Evolutionary conservation across 2,113 vertebrate genomes (phyloP).

Genomic region (Pachycephala philippinensis): DNA sequence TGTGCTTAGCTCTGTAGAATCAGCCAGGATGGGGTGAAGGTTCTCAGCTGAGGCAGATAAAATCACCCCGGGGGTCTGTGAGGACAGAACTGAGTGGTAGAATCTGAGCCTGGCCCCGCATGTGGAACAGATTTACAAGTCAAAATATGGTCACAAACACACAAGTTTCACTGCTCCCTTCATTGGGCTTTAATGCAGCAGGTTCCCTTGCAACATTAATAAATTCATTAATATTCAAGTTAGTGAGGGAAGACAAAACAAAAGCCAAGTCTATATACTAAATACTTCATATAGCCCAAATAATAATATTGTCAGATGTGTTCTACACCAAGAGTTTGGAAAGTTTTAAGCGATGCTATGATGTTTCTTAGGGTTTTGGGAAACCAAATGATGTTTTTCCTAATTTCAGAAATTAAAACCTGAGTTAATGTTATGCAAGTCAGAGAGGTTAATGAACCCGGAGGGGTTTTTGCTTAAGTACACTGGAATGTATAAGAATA

Average conservation of each 20-base stretch:
- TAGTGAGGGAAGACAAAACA: background rate
- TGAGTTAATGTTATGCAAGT: background rate
- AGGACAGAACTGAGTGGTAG: fast-evolving
- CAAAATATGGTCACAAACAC: background rate
- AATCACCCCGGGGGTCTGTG: background rate
- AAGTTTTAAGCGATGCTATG: background rate
- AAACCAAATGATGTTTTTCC: background rate
- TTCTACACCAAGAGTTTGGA: no score
- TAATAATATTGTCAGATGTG: background rate
- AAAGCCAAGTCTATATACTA: no score
- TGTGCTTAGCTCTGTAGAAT: background rate
- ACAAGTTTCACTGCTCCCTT: background rate
- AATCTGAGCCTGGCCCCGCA: background rate
- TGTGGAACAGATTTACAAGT: background rate
- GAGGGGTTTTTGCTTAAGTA: background rate
- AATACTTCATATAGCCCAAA: background rate
- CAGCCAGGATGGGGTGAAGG: background rate
- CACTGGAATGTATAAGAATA: background rate
- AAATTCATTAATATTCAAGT: background rate
- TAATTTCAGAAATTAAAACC: background rate
- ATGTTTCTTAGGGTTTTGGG: background rate
- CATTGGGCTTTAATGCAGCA: background rate
- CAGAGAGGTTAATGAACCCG: background rate
- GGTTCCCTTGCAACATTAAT: background rate
- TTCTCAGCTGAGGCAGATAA: background rate